phyloP scores from a whole-genome alignment of 2,797 vertebrate species.

The Sylvilagus floridanus region DNA sequence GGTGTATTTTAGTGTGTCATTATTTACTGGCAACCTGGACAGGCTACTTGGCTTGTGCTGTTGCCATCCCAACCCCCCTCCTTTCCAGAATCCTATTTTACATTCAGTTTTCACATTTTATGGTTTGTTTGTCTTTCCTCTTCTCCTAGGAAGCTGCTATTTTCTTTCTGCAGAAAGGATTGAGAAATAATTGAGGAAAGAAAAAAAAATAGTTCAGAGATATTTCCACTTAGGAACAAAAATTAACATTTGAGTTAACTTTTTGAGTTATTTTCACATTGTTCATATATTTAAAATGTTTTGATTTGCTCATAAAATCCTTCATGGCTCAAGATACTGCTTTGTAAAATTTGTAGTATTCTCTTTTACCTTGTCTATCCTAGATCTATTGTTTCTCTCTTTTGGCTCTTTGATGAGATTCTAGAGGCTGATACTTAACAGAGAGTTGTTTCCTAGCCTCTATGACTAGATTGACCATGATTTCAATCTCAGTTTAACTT shows the following conservation, averaged over 20 bases:
- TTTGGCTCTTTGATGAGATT: slow-evolving; percentile 8
- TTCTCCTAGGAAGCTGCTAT: slow-evolving; percentile 50
- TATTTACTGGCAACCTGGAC: slow-evolving; percentile 62
- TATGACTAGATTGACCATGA: neutral
- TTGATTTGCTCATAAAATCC: neutral
- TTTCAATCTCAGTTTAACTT: slow-evolving; percentile 45
- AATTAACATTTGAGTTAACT: slow-evolving; percentile 47
- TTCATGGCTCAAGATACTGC: neutral
- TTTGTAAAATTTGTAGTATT: slow-evolving; percentile 48
- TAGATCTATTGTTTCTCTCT: slow-evolving; percentile 29
- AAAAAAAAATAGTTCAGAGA: slow-evolving; percentile 2
- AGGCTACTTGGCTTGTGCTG: neutral
- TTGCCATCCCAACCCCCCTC: neutral
- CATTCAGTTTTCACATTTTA: slow-evolving; percentile 49
- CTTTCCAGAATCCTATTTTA: slow-evolving; percentile 27
- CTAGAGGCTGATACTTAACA: slow-evolving; percentile 1
- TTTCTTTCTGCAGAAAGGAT: slow-evolving; percentile 44
- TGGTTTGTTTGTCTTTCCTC: slow-evolving; percentile 57
- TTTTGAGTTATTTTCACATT: slow-evolving; percentile 54
- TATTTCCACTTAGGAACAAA: slow-evolving; percentile 35
- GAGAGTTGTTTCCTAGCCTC: neutral
- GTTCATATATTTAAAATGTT: slow-evolving; percentile 42
- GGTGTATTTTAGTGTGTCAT: neutral
- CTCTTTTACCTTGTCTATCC: neutral
- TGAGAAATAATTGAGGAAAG: slow-evolving; percentile 56